Conservation (phyloP, 2,888 invertebrate genomes). For the Leptopilina syphax region DNA sequence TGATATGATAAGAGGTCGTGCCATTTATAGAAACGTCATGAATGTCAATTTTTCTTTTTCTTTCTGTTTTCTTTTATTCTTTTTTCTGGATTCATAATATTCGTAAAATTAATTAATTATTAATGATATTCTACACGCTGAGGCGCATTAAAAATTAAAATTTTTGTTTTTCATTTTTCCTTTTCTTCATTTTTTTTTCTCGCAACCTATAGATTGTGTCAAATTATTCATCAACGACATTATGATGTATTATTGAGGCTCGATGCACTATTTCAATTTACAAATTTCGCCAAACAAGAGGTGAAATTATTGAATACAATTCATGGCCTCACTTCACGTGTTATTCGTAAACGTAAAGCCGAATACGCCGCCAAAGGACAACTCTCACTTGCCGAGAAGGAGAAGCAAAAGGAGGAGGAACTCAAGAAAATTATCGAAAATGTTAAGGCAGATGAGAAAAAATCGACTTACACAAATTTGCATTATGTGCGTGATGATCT, state of each 20-base stretch:
- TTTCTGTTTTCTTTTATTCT: too few species aligned
- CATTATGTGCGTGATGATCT: conserved; percentile 73
- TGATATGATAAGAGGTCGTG: too few species aligned
- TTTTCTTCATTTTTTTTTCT: too few species aligned
- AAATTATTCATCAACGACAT: conserved; percentile 78
- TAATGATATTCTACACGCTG: not conserved
- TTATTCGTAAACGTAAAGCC: conserved; percentile 68
- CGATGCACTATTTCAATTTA: conserved; percentile 77
- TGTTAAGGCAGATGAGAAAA: conserved; percentile 16
- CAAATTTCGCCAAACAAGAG: conserved; percentile 77
- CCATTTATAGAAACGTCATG: not conserved
- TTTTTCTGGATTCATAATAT: not conserved
- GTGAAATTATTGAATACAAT: conserved; percentile 76
- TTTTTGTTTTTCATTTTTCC: too few species aligned
- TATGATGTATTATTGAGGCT: conserved; percentile 77
- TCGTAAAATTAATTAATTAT: not conserved
- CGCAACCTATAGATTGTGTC: conserved; percentile 78
- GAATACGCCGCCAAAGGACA: conserved; percentile 58
- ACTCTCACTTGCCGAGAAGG: conserved; percentile 46
- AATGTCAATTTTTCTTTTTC: not conserved
- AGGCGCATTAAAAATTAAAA: not conserved
- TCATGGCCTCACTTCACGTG: conserved; percentile 77
- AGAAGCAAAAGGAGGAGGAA: conserved; percentile 45
- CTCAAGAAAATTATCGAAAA: conserved; percentile 4
- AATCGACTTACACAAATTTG: conserved; percentile 55